Percentiles rank a stretch among this genome's conserved stretches.
phyloP scores from a whole-genome alignment of 2,797 vertebrate genomes.

The Simalia tracyae region DNA sequence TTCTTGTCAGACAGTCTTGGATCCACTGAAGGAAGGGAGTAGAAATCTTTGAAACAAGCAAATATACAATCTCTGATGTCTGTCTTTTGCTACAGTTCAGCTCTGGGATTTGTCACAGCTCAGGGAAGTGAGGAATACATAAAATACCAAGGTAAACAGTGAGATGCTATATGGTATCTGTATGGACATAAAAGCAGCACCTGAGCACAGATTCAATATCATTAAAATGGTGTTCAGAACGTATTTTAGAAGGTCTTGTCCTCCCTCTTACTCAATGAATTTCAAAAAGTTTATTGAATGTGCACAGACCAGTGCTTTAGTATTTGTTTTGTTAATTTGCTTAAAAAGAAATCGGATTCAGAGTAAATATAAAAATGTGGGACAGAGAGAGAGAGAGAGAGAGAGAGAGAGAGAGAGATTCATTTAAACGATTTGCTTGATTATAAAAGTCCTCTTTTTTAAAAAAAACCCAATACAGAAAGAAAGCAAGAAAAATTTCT shows the following conservation, averaged over 20 bases:
- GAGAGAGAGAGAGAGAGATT: slow-evolving; percentile 44
- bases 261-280: slow-evolving; percentile 61
- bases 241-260: slow-evolving; percentile 58
- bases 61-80: not conserved
- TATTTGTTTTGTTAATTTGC: slow-evolving; percentile 79
- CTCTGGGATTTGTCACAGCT: not conserved
- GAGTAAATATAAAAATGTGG: slow-evolving; percentile 73
- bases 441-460: slow-evolving; percentile 71
- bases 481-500: slow-evolving; percentile 69
- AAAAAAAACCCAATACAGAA: slow-evolving; percentile 69
- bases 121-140: slow-evolving; percentile 21
- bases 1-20: not conserved
- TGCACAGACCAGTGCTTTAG: slow-evolving; percentile 67
- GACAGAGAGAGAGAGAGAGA: slow-evolving; percentile 46
- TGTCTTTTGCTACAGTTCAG: not conserved
- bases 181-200: slow-evolving; percentile 57
- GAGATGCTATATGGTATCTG: slow-evolving; percentile 28
- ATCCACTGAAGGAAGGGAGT: not conserved
- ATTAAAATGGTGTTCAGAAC: slow-evolving; percentile 68
- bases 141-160: slow-evolving; percentile 33
- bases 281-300: slow-evolving; percentile 70
- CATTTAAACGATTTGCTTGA: slow-evolving; percentile 76
- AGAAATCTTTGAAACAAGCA: not conserved
- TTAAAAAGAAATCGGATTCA: slow-evolving; percentile 76
- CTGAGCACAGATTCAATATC: slow-evolving; percentile 72